These are phyloP conservation scores for Lypha dubia DNA, from an alignment of 2,888 invertebrate species.

Conservation along the genomic window DNA sequence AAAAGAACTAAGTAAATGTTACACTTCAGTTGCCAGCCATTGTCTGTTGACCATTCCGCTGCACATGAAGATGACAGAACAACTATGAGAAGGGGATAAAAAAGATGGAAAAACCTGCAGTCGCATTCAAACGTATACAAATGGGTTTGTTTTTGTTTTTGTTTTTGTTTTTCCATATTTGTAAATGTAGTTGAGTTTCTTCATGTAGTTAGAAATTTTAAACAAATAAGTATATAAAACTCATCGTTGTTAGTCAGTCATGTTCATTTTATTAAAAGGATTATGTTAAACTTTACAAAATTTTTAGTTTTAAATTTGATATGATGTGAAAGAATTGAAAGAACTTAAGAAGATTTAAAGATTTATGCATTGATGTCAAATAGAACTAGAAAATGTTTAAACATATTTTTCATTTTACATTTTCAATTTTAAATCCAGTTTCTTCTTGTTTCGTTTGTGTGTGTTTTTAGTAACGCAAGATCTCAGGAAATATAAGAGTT, in stretches of 20 bases:
- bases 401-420: background rate
- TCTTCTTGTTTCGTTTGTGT: no score
- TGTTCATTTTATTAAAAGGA: background rate
- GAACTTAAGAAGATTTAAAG: background rate
- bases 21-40: constrained; percentile 68
- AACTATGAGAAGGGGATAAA: constrained; percentile 34
- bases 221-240: constrained; percentile 24
- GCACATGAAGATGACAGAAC: constrained; percentile 34
- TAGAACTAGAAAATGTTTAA: background rate
- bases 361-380: background rate
- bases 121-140: constrained; percentile 16
- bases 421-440: no score
- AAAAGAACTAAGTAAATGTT: constrained; percentile 64
- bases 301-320: constrained; percentile 1
- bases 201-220: constrained; percentile 1
- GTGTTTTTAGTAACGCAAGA: no score
- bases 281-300: constrained; percentile 35
- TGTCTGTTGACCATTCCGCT: constrained; percentile 67
- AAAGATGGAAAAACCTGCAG: constrained; percentile 30
- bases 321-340: background rate
- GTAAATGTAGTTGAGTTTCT: constrained; percentile 2
- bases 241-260: constrained; percentile 4
- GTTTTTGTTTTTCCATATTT: background rate
- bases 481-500: no score
- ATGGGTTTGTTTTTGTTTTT: no score